phyloP scores from a whole-genome alignment of 2,113 vertebrate genomes.

The Orthochromis malagaraziensis region DNA sequence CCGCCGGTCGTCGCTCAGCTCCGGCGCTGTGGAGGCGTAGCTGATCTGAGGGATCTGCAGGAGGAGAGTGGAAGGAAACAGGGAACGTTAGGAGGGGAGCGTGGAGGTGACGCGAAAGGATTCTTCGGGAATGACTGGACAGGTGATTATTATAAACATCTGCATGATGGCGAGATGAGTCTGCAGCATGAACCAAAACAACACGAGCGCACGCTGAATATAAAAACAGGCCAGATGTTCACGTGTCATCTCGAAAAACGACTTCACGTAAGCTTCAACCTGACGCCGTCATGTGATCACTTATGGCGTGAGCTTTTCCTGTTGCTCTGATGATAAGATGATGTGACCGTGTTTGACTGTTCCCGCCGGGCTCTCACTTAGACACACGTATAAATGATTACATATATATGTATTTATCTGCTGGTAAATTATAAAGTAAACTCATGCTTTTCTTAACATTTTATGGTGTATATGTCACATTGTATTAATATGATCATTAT shows the following conservation, averaged over 20 bases:
- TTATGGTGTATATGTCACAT: neutral
- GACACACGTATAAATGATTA: accelerated
- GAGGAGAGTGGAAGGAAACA: neutral
- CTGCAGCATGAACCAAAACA: neutral
- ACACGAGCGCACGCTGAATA: neutral
- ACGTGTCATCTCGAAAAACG: neutral
- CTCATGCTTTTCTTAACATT: neutral
- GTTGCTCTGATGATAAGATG: neutral
- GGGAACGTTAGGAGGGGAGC: neutral
- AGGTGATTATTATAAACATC: neutral
- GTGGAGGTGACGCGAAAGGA: neutral
- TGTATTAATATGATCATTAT: neutral
- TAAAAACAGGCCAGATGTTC: neutral
- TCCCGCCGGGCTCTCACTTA: accelerated
- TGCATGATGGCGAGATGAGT: neutral
- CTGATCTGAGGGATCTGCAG: constrained; percentile 61
- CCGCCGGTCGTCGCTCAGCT: constrained; percentile 59
- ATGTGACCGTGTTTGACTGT: accelerated
- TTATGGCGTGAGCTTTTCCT: neutral
- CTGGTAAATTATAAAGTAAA: accelerated
- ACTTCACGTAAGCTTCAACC: neutral
- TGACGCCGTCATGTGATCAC: neutral
- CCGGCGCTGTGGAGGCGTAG: constrained; percentile 60
- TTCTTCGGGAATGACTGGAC: neutral
- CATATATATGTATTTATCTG: neutral